These are phyloP conservation scores for Sorex maritimensis DNA, from an alignment of 2,797 vertebrate genomes.

Conservation along the genomic window DNA sequence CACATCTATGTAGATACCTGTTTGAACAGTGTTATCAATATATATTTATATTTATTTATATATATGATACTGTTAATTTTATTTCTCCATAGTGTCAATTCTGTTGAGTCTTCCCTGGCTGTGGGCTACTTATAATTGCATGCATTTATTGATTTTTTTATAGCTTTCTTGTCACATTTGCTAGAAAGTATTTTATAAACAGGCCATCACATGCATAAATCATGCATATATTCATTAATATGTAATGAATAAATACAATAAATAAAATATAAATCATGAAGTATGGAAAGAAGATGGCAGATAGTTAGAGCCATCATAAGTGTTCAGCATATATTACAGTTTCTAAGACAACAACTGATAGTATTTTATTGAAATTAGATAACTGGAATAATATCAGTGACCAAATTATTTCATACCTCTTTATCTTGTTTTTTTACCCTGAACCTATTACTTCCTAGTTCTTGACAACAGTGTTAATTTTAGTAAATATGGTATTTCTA, in stretches of 20 bases:
- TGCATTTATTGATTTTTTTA: not conserved
- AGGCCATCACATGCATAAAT: conserved; percentile 29
- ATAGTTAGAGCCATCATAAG: not conserved
- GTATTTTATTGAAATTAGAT: not conserved
- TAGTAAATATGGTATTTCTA: conserved; percentile 46
- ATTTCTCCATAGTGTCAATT: not conserved
- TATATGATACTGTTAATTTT: not conserved
- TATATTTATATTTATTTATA: not conserved
- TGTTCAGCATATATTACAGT: not conserved
- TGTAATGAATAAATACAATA: conserved; percentile 36
- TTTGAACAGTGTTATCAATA: not conserved
- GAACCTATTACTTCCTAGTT: not conserved
- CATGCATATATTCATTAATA: conserved; percentile 26
- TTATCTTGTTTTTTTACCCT: conserved; percentile 58
- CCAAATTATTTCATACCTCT: not conserved
- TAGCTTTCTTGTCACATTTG: not conserved
- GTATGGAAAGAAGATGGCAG: not conserved
- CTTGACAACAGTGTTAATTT: not conserved
- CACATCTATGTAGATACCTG: not conserved
- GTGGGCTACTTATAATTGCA: not conserved
- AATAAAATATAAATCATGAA: conserved; percentile 43
- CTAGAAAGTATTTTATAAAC: not conserved
- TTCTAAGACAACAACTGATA: not conserved
- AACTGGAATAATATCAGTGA: not conserved
- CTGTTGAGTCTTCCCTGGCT: not conserved